Evolutionary conservation across 2,888 invertebrate genomes (phyloP), one percentile per base, ranked within the genome.

Genomic region (Agrochola lota): DNA sequence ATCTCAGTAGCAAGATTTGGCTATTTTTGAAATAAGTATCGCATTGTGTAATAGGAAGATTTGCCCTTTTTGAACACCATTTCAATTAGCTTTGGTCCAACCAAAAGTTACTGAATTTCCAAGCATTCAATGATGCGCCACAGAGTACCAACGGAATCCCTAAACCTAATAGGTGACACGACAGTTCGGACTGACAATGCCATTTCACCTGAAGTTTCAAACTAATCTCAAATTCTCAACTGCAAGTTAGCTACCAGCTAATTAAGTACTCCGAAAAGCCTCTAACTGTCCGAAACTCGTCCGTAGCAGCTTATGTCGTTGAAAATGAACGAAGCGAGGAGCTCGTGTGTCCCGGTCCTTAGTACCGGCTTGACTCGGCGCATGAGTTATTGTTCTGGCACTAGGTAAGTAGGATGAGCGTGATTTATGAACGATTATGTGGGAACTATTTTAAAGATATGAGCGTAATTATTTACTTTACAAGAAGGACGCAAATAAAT

Each of bases 341-440:
- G n/a, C 52, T 74, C 60, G 74, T 84, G 78, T 77, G 79, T 63
- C 60, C 35, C 63, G 7, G 71, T 62, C 85, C 68, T 85, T 79
- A 83, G 73, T 80, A 75, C 75, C 80, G 76, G 82, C 63, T 79
- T 82, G 85, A 86, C 88, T 81, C 75, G 81, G 67, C 81, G 82
- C 35, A 90, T 94, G 93, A 94, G 87, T 93, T 93, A 94, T 93
- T 92, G 91, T 93, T 90, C 87, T 89, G 86, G 89, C 88, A 92
- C 88, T 93, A 86, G 92, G 93, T 93, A 92, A 94, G 91, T 91
- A 91, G 92, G 91, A 92, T 93, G 87, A 91, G 89, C 88, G 81
- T 93, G 90, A 91, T 91, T 92, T 91, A 90, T 90, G 79, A 78
- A 83, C 73, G 83, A 84, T 85, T 72, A 63, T 85, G 43, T 66